phyloP scores from a whole-genome alignment of 2,888 invertebrate genomes.

The Eupithecia exiguata region DNA sequence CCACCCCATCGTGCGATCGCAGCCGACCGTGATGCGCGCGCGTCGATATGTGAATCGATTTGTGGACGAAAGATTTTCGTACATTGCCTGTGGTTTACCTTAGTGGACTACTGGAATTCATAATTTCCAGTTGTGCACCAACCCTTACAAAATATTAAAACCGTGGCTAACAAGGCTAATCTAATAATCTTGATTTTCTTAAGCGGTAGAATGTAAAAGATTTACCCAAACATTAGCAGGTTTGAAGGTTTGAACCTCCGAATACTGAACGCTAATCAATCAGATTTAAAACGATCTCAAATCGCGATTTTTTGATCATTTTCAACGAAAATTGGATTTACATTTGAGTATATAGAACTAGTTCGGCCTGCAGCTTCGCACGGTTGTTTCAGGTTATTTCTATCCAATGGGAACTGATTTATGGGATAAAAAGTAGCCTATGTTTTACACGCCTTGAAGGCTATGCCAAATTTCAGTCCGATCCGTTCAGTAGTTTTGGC shows the following conservation, averaged over 20 bases:
- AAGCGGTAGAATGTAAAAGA: background rate
- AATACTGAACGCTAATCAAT: background rate
- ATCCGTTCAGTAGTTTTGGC: too few relatives aligned
- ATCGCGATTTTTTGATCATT: background rate
- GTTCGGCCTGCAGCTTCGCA: too few relatives aligned
- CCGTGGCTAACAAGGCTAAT: background rate
- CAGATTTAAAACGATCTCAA: background rate
- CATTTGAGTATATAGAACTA: too few relatives aligned
- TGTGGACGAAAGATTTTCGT: constrained; percentile 9
- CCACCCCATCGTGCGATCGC: constrained; percentile 48
- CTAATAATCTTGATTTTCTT: background rate
- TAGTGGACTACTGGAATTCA: too few relatives aligned
- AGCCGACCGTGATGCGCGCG: constrained; percentile 21
- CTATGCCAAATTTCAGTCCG: too few relatives aligned
- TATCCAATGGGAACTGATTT: too few relatives aligned
- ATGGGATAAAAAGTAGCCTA: too few relatives aligned
- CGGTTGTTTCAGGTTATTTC: too few relatives aligned
- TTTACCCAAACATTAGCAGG: too few relatives aligned
- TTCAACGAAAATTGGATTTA: too few relatives aligned
- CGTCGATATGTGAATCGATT: constrained; percentile 16
- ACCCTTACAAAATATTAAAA: too few relatives aligned
- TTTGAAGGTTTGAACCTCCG: background rate
- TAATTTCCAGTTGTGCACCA: background rate
- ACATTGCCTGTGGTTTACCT: background rate
- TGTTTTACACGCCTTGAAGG: too few relatives aligned